phyloP scores from a whole-genome alignment of 2,888 invertebrate species.

The Cecidostiba fungosa region DNA sequence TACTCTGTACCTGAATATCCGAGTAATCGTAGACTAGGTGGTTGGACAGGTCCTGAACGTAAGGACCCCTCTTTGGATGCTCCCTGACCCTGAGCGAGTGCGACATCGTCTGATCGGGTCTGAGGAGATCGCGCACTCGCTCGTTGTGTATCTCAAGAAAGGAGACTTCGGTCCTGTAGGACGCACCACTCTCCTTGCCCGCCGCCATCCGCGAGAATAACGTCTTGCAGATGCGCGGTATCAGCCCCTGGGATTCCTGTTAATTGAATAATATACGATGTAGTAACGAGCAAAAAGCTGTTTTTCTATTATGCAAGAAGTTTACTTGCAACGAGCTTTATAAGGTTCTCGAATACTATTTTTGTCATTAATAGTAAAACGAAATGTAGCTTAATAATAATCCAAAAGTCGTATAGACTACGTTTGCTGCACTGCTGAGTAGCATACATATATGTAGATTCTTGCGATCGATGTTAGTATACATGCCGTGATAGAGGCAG shows the following conservation, averaged over 20 bases:
- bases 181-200: slow-evolving; percentile 90
- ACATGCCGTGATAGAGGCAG: not conserved
- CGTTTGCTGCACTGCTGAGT: not conserved
- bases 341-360: not conserved
- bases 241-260: slow-evolving; percentile 90
- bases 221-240: slow-evolving; percentile 92
- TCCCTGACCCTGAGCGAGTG: slow-evolving; percentile 90
- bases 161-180: slow-evolving; percentile 92
- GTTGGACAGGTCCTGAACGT: slow-evolving; percentile 92
- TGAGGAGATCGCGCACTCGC: slow-evolving; percentile 87
- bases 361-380: not conserved
- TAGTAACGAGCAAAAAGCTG: not conserved
- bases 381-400: not conserved
- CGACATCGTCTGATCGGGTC: slow-evolving; percentile 82
- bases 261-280: not conserved
- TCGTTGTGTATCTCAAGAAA: slow-evolving; percentile 94
- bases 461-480: not conserved
- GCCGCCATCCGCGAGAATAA: slow-evolving; percentile 91
- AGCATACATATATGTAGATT: not conserved
- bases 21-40: slow-evolving; percentile 93
- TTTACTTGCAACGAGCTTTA: not conserved
- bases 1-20: slow-evolving; percentile 87
- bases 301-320: not conserved
- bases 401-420: not conserved
- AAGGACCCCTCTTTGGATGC: slow-evolving; percentile 90